Evolutionary conservation across 2,113 vertebrate species (phyloP).

Genomic region (Tychaedon coryphoeus): DNA sequence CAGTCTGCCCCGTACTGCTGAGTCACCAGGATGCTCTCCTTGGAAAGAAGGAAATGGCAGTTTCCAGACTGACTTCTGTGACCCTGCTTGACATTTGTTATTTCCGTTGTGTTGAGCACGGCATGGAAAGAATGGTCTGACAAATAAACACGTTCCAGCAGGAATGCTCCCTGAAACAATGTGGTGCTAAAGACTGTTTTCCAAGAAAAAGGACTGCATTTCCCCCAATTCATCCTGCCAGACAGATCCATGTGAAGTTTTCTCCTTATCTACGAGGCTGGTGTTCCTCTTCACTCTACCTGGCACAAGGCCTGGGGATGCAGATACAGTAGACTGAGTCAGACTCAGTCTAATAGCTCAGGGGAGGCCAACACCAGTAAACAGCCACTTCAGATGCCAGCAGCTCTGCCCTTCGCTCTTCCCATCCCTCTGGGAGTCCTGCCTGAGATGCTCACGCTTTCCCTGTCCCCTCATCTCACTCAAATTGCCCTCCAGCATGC

Average conservation of each 20-base stretch:
- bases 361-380: neutral
- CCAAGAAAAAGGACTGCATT: neutral
- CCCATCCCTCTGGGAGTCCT: neutral
- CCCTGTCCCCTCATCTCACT: neutral
- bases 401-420: neutral
- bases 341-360: neutral
- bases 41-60: neutral
- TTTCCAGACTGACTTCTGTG: neutral
- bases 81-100: neutral
- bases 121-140: neutral
- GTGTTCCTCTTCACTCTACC: neutral
- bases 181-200: neutral
- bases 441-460: neutral
- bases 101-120: neutral
- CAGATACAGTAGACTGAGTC: neutral
- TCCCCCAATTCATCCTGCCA: neutral
- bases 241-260: neutral
- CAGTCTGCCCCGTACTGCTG: neutral
- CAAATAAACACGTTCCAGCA: neutral
- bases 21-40: neutral
- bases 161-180: neutral
- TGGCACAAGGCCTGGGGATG: neutral
- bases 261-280: fast-evolving
- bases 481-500: neutral
- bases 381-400: fast-evolving